These are phyloP conservation scores for Planiliza haematocheilus DNA, from an alignment of 2,113 vertebrate genomes.

Conservation along the genomic window DNA sequence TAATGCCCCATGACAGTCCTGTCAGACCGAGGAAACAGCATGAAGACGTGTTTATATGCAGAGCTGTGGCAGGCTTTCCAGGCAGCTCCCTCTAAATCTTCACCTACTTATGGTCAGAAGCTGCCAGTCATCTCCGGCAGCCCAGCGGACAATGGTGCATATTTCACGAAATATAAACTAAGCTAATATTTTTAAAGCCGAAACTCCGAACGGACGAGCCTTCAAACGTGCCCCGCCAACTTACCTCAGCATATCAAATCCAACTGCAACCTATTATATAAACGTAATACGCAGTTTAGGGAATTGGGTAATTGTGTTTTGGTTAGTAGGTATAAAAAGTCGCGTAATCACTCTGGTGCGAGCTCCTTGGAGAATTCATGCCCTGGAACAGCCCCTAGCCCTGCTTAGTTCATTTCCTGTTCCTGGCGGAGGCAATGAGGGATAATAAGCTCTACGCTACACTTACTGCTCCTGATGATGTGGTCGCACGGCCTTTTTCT, in stretches of 20 bases:
- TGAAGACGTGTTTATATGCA: constrained; percentile 68
- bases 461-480: constrained; percentile 63
- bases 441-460: constrained; percentile 70
- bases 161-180: not conserved
- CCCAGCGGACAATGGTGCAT: constrained; percentile 13
- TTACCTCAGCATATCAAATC: constrained; percentile 44
- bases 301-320: constrained; percentile 76
- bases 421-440: constrained; percentile 73
- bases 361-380: constrained; percentile 62
- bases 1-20: constrained; percentile 65
- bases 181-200: constrained; percentile 1
- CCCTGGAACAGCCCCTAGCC: constrained; percentile 56
- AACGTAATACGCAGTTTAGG: constrained; percentile 57
- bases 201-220: not conserved
- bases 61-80: constrained; percentile 39
- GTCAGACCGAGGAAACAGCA: constrained; percentile 58
- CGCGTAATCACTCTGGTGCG: constrained; percentile 61
- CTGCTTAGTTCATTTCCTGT: constrained; percentile 82
- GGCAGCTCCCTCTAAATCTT: constrained; percentile 27
- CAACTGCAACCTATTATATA: constrained; percentile 66
- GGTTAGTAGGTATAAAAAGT: constrained; percentile 71
- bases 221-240: constrained; percentile 26
- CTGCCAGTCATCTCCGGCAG: constrained; percentile 42
- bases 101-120: constrained; percentile 4
- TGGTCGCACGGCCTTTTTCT: constrained; percentile 53